Evolutionary conservation across 2,888 invertebrate genomes (phyloP).

Genomic region (Nudaria mundana): DNA sequence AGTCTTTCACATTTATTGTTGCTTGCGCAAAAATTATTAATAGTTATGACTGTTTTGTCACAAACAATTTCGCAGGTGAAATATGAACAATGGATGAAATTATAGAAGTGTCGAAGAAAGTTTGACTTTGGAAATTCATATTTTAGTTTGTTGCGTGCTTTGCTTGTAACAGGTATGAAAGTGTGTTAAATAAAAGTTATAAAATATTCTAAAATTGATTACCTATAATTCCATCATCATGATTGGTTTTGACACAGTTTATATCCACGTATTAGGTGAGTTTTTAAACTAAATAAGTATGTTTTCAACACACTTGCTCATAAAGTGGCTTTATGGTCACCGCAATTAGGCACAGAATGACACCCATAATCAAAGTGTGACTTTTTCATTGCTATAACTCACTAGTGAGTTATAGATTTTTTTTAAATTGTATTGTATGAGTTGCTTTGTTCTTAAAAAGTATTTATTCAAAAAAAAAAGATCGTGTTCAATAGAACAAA

Average conservation of each 20-base stretch:
- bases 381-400: no score
- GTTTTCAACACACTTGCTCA: no score
- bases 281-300: slow-evolving; percentile 3
- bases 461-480: no score
- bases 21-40: slow-evolving; percentile 49
- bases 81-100: slow-evolving; percentile 22
- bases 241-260: neutral
- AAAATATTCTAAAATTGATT: neutral
- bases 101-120: slow-evolving; percentile 35
- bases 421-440: no score
- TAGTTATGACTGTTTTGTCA: slow-evolving; percentile 37
- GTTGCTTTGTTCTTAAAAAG: no score
- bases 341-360: no score
- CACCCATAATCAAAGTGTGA: no score
- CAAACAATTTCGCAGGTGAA: slow-evolving; percentile 30
- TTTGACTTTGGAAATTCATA: slow-evolving; percentile 27
- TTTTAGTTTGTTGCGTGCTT: slow-evolving; percentile 30
- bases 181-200: neutral
- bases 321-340: no score
- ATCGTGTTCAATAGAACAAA: no score
- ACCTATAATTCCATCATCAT: neutral
- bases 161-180: slow-evolving; percentile 14
- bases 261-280: slow-evolving; percentile 23
- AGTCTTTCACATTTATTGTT: slow-evolving; percentile 72
- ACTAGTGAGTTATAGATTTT: no score